Conservation (phyloP, 2,888 invertebrate species). For the Eristalis intricaria region DNA sequence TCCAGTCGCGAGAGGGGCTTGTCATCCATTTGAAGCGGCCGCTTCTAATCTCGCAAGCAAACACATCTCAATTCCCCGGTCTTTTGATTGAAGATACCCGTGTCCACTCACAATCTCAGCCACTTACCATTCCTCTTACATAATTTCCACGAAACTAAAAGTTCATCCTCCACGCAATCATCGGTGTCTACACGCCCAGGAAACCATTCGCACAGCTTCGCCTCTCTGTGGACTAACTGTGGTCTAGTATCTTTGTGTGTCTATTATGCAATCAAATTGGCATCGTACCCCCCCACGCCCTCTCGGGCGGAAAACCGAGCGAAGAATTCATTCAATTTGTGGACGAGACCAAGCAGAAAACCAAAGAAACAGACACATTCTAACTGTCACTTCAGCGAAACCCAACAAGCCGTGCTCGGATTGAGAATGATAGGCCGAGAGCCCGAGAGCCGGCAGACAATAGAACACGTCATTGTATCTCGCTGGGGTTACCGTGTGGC, state of each 20-base stretch:
- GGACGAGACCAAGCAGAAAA: slow-evolving; percentile 64
- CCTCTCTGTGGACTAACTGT: slow-evolving; percentile 33
- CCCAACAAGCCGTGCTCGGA: slow-evolving; percentile 63
- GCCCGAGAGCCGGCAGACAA: slow-evolving; percentile 41
- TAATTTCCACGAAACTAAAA: slow-evolving; percentile 59
- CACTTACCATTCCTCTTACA: slow-evolving; percentile 29
- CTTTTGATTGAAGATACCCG: not conserved
- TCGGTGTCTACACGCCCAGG: not conserved
- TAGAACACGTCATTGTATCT: slow-evolving; percentile 24
- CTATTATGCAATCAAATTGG: slow-evolving; percentile 54
- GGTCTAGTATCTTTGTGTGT: slow-evolving; percentile 24
- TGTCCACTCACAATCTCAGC: slow-evolving; percentile 10
- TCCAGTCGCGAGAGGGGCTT: not conserved
- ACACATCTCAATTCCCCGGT: not conserved
- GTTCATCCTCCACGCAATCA: slow-evolving; percentile 47
- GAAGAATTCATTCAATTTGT: slow-evolving; percentile 64
- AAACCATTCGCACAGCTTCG: slow-evolving; percentile 38
- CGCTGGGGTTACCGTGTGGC: not conserved
- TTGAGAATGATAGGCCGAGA: slow-evolving; percentile 45
- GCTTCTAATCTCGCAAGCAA: not conserved
- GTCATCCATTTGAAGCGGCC: not conserved
- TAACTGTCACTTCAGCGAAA: slow-evolving; percentile 66
- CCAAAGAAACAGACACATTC: slow-evolving; percentile 46
- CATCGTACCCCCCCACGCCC: not conserved
- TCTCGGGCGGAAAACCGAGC: not conserved